Base-by-base conservation (phyloP, 2,113 vertebrate species). In the Gopherus flavomarginatus region DNA sequence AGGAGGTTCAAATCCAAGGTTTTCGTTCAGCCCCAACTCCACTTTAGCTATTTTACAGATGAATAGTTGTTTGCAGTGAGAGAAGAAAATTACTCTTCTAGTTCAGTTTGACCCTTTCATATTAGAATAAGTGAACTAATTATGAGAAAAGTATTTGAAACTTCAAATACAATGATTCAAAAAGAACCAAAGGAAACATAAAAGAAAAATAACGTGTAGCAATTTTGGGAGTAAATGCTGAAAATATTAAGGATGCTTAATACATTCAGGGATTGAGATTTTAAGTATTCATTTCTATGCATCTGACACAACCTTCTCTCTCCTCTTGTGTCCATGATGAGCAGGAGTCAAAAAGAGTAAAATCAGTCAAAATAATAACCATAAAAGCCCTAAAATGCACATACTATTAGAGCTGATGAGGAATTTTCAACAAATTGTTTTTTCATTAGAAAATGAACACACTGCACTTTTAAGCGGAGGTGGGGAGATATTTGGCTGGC, bases 121-220 rank as follows among this genome's bases (percentile, higher is more conserved):
- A 80, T 49, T 38, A 89, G 83, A 94, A 95, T 2, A 92, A 11
- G 13, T 78, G 53, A 92, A 95, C 2, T 95, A 96, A 79, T 49
- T 13, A 59, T 54, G 11, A 91, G 27, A 54, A 44, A 93, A 90
- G 9, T 81, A 91, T 93, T 86, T 90, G 53, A 96, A 95, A 83
- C 11, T 89, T 87, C 17, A 90, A 78, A 59, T 52, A 79, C 90
- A 93, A 93, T 91, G 57, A 85, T 10, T 62, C 35, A 87, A n/a
- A 19, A 35, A 97, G 75, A 88, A 87, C 2, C 75, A 91, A 87
- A 93, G 72, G 88, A 92, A 97, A 90, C 29, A 91, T 13, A 85
- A 24, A 85, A 9, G 90, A 82, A 92, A 81, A 78, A 78, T 27
- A 78, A 35, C 38, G 35, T 49, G 75, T 86, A 84, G 78, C 14